A percentile compares a stretch with the other conserved stretches of the same genome.
phyloP scores from a whole-genome alignment of 1,140 invertebrate genomes.

The Drosophila tani region DNA sequence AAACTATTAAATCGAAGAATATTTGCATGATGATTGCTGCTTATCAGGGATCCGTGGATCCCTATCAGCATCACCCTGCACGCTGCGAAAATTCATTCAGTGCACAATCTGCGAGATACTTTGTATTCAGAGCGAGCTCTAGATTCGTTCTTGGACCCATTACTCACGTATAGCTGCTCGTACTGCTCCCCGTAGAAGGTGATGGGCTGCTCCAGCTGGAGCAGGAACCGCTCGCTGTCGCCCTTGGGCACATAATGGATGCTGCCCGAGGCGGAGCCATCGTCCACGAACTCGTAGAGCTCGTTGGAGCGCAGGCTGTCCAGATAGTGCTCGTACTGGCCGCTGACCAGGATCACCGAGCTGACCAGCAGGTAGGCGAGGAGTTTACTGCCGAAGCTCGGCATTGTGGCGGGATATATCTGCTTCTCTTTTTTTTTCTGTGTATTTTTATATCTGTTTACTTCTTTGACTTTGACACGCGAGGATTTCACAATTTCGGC shows the following conservation, averaged over 20 bases:
- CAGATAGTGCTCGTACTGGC: constrained; percentile 72
- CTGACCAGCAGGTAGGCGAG: constrained; percentile 46
- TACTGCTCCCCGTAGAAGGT: constrained; percentile 90
- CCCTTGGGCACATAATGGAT: constrained; percentile 77
- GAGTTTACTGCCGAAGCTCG: constrained; percentile 53
- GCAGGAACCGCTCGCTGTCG: constrained; percentile 81
- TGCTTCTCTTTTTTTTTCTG: constrained; percentile 1
- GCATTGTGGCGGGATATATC: constrained; percentile 47
- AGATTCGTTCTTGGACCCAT: not conserved
- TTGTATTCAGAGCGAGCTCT: constrained; percentile 15
- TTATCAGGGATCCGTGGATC: constrained; percentile 41
- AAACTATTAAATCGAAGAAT: constrained; percentile 47
- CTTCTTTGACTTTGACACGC: constrained; percentile 30
- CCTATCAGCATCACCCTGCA: constrained; percentile 24
- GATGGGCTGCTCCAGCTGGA: constrained; percentile 87
- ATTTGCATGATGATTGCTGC: constrained; percentile 56
- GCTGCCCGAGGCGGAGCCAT: constrained; percentile 23
- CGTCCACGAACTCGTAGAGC: constrained; percentile 66
- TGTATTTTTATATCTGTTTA: constrained; percentile 13
- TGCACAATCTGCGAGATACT: constrained; percentile 36
- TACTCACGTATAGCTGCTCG: constrained; percentile 91
- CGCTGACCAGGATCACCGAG: constrained; percentile 35
- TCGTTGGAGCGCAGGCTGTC: constrained; percentile 69
- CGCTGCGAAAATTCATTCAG: constrained; percentile 61
- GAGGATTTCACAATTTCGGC: constrained; percentile 65